A percentile compares a stretch with the other conserved stretches of the same genome.
These are phyloP conservation scores for Thaleichthys pacificus DNA, from an alignment of 2,797 vertebrate genomes.

Conservation along the genomic window DNA sequence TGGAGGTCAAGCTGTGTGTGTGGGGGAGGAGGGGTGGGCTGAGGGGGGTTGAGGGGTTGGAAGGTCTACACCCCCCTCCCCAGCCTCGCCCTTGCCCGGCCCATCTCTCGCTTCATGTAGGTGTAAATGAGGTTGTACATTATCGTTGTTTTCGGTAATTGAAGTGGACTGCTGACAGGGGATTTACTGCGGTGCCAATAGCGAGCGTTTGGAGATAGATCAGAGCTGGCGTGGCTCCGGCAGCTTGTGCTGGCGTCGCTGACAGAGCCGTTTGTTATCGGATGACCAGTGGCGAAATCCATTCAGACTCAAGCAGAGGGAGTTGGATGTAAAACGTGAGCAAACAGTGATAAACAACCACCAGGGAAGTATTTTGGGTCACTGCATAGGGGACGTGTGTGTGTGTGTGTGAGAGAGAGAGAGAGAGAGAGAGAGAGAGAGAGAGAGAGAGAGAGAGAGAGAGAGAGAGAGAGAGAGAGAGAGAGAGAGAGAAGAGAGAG, in stretches of 20 bases:
- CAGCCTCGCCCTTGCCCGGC: not conserved
- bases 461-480: too few species aligned
- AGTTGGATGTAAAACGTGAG: slow-evolving; percentile 12
- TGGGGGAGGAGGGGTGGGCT: not conserved
- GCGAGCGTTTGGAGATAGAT: slow-evolving; percentile 38
- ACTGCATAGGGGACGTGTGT: not conserved
- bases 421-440: not conserved
- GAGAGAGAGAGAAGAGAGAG: not conserved
- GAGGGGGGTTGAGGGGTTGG: not conserved
- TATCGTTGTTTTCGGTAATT: slow-evolving; percentile 45
- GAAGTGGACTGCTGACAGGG: slow-evolving; percentile 31
- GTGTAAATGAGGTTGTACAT: slow-evolving; percentile 42
- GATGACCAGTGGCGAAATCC: slow-evolving; percentile 31
- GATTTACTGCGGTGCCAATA: slow-evolving; percentile 46
- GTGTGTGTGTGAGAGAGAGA: not conserved
- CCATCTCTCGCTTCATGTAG: slow-evolving; percentile 13
- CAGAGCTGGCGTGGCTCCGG: slow-evolving; percentile 24
- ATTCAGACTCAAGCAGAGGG: not conserved
- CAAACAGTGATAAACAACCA: slow-evolving; percentile 30
- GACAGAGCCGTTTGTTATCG: slow-evolving; percentile 45
- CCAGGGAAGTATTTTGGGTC: not conserved
- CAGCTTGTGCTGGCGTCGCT: slow-evolving; percentile 30
- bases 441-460: not conserved
- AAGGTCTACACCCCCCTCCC: slow-evolving; percentile 23
- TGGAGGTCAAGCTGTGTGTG: not conserved